phyloP scores from a whole-genome alignment of 2,888 invertebrate species.

The Rambutsinella grinnellia region DNA sequence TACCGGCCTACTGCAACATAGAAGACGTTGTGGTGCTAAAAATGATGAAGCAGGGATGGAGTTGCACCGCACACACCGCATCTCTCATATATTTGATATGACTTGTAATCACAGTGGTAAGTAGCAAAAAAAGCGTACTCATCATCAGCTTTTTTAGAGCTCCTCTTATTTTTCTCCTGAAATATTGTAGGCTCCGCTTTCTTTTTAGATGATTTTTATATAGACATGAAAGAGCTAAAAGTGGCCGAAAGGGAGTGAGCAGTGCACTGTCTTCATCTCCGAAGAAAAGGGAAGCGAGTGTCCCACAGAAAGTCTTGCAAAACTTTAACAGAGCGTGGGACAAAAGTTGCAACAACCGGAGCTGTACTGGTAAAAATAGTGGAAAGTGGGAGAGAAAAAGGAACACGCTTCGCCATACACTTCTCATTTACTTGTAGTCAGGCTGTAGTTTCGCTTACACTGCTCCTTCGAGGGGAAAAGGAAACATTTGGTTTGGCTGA shows the following conservation, averaged over 20 bases:
- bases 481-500: too few species aligned
- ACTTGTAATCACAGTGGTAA: slow-evolving; percentile 21
- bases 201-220: not conserved
- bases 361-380: slow-evolving; percentile 22
- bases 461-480: slow-evolving; percentile 21
- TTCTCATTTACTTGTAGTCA: too few species aligned
- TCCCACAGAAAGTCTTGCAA: not conserved
- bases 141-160: not conserved
- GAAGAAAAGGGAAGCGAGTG: not conserved
- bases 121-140: not conserved
- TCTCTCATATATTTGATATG: slow-evolving; percentile 7
- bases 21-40: slow-evolving; percentile 1
- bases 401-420: too few species aligned
- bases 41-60: slow-evolving; percentile 23
- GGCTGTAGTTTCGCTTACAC: too few species aligned
- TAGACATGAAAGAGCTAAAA: not conserved
- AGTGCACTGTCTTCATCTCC: not conserved
- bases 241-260: not conserved
- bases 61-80: not conserved
- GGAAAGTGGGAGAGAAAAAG: slow-evolving; percentile 7
- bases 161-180: not conserved
- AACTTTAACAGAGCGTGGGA: slow-evolving; percentile 50
- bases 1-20: slow-evolving; percentile 1
- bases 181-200: not conserved
- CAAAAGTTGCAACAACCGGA: slow-evolving; percentile 33